These are phyloP conservation scores for Hemicrepidius hirtus DNA, from an alignment of 2,888 invertebrate species.

Conservation along the genomic window DNA sequence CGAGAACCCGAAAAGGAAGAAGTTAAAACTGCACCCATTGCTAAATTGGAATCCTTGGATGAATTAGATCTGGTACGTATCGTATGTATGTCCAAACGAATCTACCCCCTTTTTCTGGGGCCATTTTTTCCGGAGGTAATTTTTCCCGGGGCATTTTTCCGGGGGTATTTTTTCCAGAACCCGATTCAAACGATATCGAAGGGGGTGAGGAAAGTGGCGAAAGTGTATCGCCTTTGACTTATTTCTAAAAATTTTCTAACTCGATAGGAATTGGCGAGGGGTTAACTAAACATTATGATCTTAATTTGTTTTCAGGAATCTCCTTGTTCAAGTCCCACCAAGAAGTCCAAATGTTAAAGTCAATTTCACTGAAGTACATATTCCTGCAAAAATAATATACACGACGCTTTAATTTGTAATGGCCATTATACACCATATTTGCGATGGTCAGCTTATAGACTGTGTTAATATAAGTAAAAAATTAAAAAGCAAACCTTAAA, in stretches of 20 bases:
- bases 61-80: slow-evolving; percentile 75
- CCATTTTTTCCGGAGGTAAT: too few relatives aligned
- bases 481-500: not conserved
- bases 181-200: too few relatives aligned
- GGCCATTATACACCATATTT: slow-evolving; percentile 13
- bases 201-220: too few relatives aligned
- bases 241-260: too few relatives aligned
- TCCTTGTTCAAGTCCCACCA: slow-evolving; percentile 60
- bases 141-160: too few relatives aligned
- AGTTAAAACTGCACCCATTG: slow-evolving; percentile 76
- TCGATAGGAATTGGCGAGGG: too few relatives aligned
- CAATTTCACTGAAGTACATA: slow-evolving; percentile 42
- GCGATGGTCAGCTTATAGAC: slow-evolving; percentile 39
- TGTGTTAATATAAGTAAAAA: slow-evolving; percentile 30
- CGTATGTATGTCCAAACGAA: too few relatives aligned
- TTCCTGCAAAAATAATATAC: slow-evolving; percentile 39
- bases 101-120: too few relatives aligned
- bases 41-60: slow-evolving; percentile 79
- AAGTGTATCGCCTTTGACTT: too few relatives aligned
- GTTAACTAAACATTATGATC: too few relatives aligned
- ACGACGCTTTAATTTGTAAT: slow-evolving; percentile 42
- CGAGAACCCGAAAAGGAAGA: slow-evolving; percentile 61
- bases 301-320: slow-evolving; percentile 57
- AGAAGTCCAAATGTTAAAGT: slow-evolving; percentile 60
- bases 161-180: too few relatives aligned